phyloP scores from a whole-genome alignment of 2,797 vertebrate species.

The Chromobotia macracanthus region DNA sequence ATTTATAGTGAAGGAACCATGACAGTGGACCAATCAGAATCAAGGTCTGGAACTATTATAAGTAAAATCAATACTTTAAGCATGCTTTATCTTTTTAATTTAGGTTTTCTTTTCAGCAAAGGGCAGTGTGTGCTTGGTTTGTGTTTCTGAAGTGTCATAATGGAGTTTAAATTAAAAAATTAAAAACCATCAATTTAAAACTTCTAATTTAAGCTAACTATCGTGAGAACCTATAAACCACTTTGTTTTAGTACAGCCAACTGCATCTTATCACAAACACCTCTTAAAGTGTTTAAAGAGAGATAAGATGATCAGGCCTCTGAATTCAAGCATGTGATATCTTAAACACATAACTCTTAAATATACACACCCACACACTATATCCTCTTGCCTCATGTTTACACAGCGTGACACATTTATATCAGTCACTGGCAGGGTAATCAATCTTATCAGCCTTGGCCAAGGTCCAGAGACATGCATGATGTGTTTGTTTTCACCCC shows the following conservation, averaged over 20 bases:
- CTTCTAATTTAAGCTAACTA: too few relatives aligned
- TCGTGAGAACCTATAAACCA: slow-evolving; percentile 3
- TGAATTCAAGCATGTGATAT: slow-evolving; percentile 20
- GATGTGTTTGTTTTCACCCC: slow-evolving; percentile 62
- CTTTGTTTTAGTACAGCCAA: slow-evolving; percentile 16
- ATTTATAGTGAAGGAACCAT: too few relatives aligned
- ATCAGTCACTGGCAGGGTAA: slow-evolving; percentile 55
- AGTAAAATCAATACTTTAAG: not conserved
- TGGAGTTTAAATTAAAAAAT: not conserved
- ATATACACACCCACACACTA: slow-evolving; percentile 18
- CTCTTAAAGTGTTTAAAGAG: slow-evolving; percentile 33
- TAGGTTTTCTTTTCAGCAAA: not conserved
- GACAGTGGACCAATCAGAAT: not conserved
- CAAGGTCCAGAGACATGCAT: slow-evolving; percentile 60
- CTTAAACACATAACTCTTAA: slow-evolving; percentile 6
- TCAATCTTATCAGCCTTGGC: slow-evolving; percentile 67
- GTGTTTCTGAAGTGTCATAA: slow-evolving; percentile 5
- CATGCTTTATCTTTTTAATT: not conserved
- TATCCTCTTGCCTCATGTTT: slow-evolving; percentile 36
- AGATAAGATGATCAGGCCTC: slow-evolving; percentile 34
- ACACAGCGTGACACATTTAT: slow-evolving; percentile 47
- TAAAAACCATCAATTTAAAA: not conserved
- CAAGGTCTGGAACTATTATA: not conserved
- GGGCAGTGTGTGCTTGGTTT: not conserved
- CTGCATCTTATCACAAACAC: slow-evolving; percentile 31